A percentile compares a stretch with the other conserved stretches of the same genome.
Conservation (phyloP, 2,797 vertebrate genomes). For the Sebastiscus tertius region DNA sequence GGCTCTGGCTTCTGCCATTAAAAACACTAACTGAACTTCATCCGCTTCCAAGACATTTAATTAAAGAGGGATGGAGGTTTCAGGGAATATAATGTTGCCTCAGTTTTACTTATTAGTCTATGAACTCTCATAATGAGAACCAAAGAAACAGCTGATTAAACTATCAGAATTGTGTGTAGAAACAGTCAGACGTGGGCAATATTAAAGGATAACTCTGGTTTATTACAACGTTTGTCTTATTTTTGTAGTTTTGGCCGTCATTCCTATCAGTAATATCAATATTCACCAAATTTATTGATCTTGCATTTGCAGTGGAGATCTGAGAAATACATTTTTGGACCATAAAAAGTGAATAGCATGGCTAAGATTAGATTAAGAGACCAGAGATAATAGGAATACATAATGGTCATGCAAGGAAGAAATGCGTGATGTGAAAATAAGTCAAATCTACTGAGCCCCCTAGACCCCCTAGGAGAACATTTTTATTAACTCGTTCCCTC, state of each 20-base stretch:
- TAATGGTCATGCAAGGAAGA: conserved; percentile 76
- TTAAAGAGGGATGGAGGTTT: not conserved
- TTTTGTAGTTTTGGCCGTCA: not conserved
- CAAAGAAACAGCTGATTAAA: conserved; percentile 34
- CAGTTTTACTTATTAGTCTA: conserved; percentile 4
- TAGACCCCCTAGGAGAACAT: no score
- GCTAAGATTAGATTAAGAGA: conserved; percentile 69
- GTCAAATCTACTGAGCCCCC: conserved; percentile 32
- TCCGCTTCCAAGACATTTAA: conserved; percentile 40
- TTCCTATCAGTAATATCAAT: not conserved
- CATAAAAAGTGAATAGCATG: conserved; percentile 70
- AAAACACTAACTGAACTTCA: conserved; percentile 36
- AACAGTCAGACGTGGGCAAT: not conserved
- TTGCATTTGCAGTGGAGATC: not conserved
- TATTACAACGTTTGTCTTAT: not conserved
- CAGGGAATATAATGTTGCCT: conserved; percentile 7
- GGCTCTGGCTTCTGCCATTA: conserved; percentile 31
- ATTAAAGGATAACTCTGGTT: not conserved
- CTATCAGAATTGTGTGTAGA: not conserved
- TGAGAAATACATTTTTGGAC: conserved; percentile 58
- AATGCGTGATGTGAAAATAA: conserved; percentile 43
- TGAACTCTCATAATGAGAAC: conserved; percentile 3
- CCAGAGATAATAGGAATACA: conserved; percentile 71
- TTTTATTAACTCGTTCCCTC: no score
- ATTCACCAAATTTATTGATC: not conserved